A percentile compares a stretch with the other conserved stretches of the same genome.
phyloP scores from a whole-genome alignment of 1,140 invertebrate species.

The Drosophila repletoides region DNA sequence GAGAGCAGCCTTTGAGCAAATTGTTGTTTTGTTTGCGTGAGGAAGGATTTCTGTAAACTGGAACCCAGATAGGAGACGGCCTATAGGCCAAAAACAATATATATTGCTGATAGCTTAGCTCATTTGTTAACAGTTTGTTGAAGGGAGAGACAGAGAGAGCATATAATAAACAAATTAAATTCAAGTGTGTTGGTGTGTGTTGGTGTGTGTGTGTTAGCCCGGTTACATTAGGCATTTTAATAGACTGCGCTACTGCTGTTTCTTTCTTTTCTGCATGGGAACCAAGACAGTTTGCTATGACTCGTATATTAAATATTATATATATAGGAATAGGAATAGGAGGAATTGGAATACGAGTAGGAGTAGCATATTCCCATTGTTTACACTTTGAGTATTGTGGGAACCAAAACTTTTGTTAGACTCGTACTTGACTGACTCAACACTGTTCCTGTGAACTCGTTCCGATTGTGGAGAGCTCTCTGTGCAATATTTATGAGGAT shows the following conservation, averaged over 20 bases:
- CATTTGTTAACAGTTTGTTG: constrained; percentile 10
- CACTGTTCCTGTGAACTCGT: too few species aligned
- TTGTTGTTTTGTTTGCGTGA: constrained; percentile 16
- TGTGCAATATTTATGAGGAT: constrained; percentile 47
- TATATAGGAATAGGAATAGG: too few species aligned
- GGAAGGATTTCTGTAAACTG: constrained; percentile 3
- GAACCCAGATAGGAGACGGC: neutral
- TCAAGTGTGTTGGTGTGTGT: neutral
- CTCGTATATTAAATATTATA: too few species aligned
- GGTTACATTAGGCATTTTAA: too few species aligned
- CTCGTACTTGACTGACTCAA: constrained; percentile 10
- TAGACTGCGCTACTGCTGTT: too few species aligned
- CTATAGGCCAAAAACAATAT: too few species aligned
- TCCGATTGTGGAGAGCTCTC: neutral
- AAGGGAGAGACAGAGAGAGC: neutral
- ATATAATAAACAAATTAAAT: constrained; percentile 1
- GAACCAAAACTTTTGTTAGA: constrained; percentile 57
- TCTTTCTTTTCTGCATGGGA: too few species aligned
- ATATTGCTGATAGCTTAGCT: constrained; percentile 6
- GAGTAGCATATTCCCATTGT: too few species aligned
- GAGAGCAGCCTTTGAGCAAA: neutral
- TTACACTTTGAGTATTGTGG: constrained; percentile 31
- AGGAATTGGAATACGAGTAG: too few species aligned
- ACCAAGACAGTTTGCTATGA: too few species aligned
- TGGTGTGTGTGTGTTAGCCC: too few species aligned